phyloP scores from a whole-genome alignment of 1,140 invertebrate species.

The Apis laboriosa region DNA sequence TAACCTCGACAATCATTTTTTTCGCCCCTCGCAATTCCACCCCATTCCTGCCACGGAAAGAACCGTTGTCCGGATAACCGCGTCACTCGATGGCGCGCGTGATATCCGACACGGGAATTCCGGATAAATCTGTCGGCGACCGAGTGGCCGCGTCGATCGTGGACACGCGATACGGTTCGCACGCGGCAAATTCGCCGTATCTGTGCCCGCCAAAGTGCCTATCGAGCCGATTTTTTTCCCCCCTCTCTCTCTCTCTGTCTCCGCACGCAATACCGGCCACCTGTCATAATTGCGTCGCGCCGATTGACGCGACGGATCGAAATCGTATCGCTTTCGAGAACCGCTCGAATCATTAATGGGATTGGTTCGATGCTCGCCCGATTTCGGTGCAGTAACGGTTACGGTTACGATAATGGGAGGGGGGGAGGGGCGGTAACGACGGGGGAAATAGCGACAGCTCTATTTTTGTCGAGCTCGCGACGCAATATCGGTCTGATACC shows the following conservation, averaged over 20 bases:
- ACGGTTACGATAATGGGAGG: conserved; percentile 35
- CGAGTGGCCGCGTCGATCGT: conserved; percentile 18
- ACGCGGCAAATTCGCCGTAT: conserved; percentile 27
- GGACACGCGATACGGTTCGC: conserved; percentile 8
- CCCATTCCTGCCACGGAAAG: too few relatives aligned
- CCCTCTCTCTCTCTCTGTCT: background rate
- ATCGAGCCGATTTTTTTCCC: conserved; percentile 19
- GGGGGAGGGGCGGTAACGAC: background rate
- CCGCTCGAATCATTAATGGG: conserved; percentile 16
- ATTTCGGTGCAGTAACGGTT: conserved; percentile 34
- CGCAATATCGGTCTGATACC: background rate
- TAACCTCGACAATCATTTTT: too few relatives aligned
- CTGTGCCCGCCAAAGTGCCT: conserved; percentile 31
- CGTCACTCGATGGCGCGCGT: conserved; percentile 21
- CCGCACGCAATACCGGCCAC: background rate
- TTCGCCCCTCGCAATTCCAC: too few relatives aligned
- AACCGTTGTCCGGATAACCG: conserved; percentile 11
- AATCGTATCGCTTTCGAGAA: background rate
- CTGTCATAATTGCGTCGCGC: conserved; percentile 30
- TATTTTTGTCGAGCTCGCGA: background rate
- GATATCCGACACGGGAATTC: conserved; percentile 26
- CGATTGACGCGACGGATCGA: conserved; percentile 19
- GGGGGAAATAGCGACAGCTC: background rate
- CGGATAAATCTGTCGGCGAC: conserved; percentile 31
- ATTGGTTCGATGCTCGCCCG: background rate